Conservation (phyloP, 2,797 vertebrate genomes). For the Danio jaintianensis region DNA sequence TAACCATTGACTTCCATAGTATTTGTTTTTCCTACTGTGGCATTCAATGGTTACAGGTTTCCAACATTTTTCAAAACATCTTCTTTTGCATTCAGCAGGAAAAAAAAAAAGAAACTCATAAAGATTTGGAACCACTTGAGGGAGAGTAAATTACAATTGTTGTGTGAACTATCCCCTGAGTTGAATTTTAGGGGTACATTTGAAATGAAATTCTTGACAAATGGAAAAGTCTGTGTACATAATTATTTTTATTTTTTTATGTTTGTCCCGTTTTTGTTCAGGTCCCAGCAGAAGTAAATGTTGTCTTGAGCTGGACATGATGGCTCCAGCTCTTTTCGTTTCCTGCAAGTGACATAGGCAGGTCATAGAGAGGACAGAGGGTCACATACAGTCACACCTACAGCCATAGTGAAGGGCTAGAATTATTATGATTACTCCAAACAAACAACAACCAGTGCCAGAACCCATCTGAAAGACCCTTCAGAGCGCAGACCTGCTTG, state of each 20-base stretch:
- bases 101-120: too few relatives aligned
- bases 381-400: conserved; percentile 43
- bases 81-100: too few relatives aligned
- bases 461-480: not conserved
- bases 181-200: too few relatives aligned
- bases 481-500: not conserved
- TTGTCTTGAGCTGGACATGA: conserved; percentile 69
- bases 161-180: too few relatives aligned
- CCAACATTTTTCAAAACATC: too few relatives aligned
- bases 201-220: not conserved
- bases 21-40: too few relatives aligned
- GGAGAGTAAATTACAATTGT: too few relatives aligned
- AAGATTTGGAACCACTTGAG: too few relatives aligned
- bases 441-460: not conserved
- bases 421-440: conserved; percentile 20
- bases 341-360: conserved; percentile 66
- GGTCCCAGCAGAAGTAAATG: too few relatives aligned
- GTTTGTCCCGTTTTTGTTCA: conserved; percentile 49
- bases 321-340: conserved; percentile 62
- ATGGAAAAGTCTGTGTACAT: not conserved
- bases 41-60: too few relatives aligned
- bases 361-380: conserved; percentile 45
- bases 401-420: conserved; percentile 70
- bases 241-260: conserved; percentile 20
- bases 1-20: too few relatives aligned